Evolutionary conservation across 1,140 invertebrate species (phyloP).

Genomic region (Semibalanus balanoides): DNA sequence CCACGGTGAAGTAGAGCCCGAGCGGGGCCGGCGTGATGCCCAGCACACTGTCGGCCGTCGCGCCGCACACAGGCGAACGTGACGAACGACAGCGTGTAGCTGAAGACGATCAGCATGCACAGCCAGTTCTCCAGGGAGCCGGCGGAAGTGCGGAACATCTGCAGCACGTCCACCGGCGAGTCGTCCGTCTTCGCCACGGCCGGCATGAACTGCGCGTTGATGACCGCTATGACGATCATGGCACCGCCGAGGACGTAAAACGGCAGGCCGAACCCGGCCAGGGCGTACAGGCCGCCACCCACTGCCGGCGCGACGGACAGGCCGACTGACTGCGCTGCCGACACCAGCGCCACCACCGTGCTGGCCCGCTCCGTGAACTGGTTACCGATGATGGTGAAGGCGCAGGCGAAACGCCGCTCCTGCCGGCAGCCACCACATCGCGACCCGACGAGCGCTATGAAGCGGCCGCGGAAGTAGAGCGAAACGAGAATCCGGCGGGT

Average conservation of each 20-base stretch:
- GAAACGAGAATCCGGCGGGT: constrained; percentile 29
- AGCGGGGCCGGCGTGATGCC: too few relatives aligned
- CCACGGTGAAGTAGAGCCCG: too few relatives aligned
- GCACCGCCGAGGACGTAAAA: constrained; percentile 35
- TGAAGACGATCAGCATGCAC: too few relatives aligned
- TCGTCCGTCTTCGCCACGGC: background rate
- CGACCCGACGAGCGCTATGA: constrained; percentile 37
- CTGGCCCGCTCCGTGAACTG: constrained; percentile 37
- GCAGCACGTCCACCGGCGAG: constrained; percentile 41
- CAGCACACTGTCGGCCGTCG: too few relatives aligned
- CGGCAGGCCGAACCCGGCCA: constrained; percentile 40
- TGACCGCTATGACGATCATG: constrained; percentile 36
- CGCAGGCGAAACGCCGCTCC: constrained; percentile 39
- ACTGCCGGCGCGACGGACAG: constrained; percentile 39
- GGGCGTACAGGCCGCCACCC: constrained; percentile 31
- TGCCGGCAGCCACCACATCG: constrained; percentile 41
- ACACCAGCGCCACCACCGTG: constrained; percentile 28
- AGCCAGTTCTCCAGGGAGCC: constrained; percentile 43
- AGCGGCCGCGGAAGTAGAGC: constrained; percentile 36
- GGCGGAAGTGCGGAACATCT: constrained; percentile 43
- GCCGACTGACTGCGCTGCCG: constrained; percentile 35
- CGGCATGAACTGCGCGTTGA: constrained; percentile 37
- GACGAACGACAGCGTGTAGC: too few relatives aligned
- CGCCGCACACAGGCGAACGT: too few relatives aligned
- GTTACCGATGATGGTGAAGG: constrained; percentile 39